Evolutionary conservation across 2,888 invertebrate genomes (phyloP), one percentile per base, ranked within the genome.

Genomic region (Tinea trinotella): DNA sequence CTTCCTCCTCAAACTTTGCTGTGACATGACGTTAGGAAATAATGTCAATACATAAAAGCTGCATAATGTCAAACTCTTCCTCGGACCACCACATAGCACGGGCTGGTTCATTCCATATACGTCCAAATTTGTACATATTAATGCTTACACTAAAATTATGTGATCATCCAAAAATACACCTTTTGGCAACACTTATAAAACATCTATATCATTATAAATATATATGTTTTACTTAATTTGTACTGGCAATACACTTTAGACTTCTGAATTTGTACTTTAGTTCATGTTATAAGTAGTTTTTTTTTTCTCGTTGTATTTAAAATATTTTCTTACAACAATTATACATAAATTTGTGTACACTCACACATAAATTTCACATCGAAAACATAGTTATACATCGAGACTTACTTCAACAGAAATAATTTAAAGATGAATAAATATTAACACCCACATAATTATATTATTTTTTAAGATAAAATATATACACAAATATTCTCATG

Each of bases 221-320:
- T 40, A 40, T 17, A 48, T 2, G n/a, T 48, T 65, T 69, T 71
- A 74, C 75, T 76, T 75, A 80, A 79, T 86, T 87, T 87, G 86
- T 87, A 87, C 86, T 87, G 84, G 74, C 74, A 76, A 71, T 84
- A 77, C 72, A 65, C 60, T 65, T 74, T 73, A 83, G 77, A 82
- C 83, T 81, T 83, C 67, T 70, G 70, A 78, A 79, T 87, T 87
- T 87, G 86, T 87, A 87, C 86, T 87, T 75, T 85, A 76, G 74
- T 78, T 76, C 63, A 71, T 70, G 65, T 68, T 61, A 67, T 64
- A 67, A 71, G 65, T 75, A 78, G n/a, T 24, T 24, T 50, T 19
- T 50, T 30, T 52, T 35, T 75, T 79, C 82, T 83, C 82, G 71
- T 79, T 79, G 73, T 71, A 60, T 59, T 61, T 61, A 60, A 60